Percentiles rank a stretch among this genome's conserved stretches.
These are phyloP conservation scores for Fundulus diaphanus DNA, from an alignment of 2,797 vertebrate species.

Conservation along the genomic window DNA sequence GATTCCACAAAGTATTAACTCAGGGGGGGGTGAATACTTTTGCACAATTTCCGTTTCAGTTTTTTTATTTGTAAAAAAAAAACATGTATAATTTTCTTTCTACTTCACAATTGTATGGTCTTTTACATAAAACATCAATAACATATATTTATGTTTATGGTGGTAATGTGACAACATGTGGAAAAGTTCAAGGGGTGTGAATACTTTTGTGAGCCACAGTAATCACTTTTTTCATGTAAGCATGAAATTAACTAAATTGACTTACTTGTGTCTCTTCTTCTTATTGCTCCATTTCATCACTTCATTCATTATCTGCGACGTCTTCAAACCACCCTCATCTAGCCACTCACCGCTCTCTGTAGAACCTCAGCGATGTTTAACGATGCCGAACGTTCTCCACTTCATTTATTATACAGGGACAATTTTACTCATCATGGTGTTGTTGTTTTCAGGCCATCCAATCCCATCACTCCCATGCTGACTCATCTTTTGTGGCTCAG, in stretches of 20 bases:
- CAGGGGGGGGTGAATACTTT: too few species aligned
- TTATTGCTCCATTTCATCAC: not conserved
- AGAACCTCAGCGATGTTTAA: not conserved
- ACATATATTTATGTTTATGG: too few species aligned
- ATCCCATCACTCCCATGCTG: conserved; percentile 10
- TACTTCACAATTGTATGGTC: too few species aligned
- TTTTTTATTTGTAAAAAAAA: too few species aligned
- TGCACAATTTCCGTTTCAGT: too few species aligned
- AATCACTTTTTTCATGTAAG: not conserved
- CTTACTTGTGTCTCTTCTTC: not conserved
- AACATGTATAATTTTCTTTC: too few species aligned
- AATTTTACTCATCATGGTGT: conserved; percentile 10
- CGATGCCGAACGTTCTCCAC: conserved; percentile 10
- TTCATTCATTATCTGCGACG: conserved; percentile 9
- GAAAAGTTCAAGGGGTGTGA: not conserved
- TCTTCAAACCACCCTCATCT: conserved; percentile 9
- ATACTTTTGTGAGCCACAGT: not conserved
- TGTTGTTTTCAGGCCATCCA: conserved; percentile 22
- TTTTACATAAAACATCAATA: too few species aligned
- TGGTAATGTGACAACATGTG: too few species aligned
- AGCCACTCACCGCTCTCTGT: not conserved
- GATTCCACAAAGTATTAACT: too few species aligned
- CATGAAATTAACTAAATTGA: not conserved
- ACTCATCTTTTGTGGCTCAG: conserved; percentile 19
- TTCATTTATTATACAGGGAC: conserved; percentile 1